Percentiles rank a stretch among this genome's conserved stretches.
Conservation (phyloP, 2,113 vertebrate genomes). For the Pygoscelis antarcticus region DNA sequence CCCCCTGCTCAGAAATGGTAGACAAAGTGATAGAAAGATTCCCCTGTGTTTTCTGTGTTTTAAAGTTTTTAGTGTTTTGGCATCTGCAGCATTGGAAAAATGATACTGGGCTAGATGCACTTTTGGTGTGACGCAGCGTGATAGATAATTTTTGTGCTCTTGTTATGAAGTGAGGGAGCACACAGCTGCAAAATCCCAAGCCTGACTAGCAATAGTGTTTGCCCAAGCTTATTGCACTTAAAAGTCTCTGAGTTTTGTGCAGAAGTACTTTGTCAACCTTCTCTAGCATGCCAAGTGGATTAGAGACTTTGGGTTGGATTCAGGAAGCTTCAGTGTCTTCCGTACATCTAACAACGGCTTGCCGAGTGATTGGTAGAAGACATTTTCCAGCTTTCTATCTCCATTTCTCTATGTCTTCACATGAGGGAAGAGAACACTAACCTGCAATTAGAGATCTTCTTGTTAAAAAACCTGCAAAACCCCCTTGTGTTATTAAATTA, state of each 20-base stretch:
- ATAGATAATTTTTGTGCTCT: not conserved
- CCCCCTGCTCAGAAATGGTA: not conserved
- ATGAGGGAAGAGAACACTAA: not conserved
- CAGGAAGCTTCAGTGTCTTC: not conserved
- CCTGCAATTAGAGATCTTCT: not conserved
- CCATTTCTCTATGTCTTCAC: not conserved
- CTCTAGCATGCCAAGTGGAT: not conserved
- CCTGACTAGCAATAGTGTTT: not conserved
- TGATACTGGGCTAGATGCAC: not conserved
- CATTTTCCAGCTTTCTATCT: not conserved
- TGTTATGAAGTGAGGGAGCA: not conserved
- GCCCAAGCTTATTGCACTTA: not conserved
- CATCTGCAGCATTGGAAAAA: not conserved
- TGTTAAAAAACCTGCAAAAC: not conserved
- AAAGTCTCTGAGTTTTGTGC: not conserved
- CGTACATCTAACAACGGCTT: not conserved
- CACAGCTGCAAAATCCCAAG: not conserved
- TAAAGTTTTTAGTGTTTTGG: not conserved
- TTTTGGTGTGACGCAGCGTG: not conserved
- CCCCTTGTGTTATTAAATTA: not conserved
- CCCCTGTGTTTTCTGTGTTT: not conserved
- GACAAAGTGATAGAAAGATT: not conserved
- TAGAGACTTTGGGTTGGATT: not conserved
- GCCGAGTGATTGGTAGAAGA: not conserved
- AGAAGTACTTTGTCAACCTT: not conserved